Base-by-base conservation (phyloP, 2,797 vertebrate species). In the Macroramphosus scolopax region DNA sequence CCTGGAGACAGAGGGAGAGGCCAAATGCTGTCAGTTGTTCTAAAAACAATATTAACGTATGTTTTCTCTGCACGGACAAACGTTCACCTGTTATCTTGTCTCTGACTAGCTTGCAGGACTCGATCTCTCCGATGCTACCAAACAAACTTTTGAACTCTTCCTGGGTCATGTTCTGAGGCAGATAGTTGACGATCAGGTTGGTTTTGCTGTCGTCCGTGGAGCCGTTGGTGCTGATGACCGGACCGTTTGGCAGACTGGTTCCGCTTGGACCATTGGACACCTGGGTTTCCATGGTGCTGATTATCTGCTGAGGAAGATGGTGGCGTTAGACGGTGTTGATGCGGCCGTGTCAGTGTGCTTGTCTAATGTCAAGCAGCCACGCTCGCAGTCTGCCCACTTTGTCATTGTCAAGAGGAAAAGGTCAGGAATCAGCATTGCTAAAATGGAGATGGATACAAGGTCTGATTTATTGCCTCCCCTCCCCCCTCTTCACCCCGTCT, bases 201-300 rank as follows among this genome's bases (percentile, higher is more conserved):
- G 95, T 98, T 88, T 97, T 97, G 90, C 94, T 96, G 89, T 97
- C 95, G 0, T 97, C 95, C 1, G 92, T 92, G 48, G 93, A 90
- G 17, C 90, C 79, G 0, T 94, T 92, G 64, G 92, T 93, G 52
- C 91, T 94, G 26, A 94, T 92, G 77, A 94, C 91, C 15, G 91
- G 91, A 80, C 95, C 94, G 0, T 95, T 96, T 54, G 94, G 92
- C 84, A 96, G 82, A 81, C 88, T 84, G 83, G 90, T 93, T 91
- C 91, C 83, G 59, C 92, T 93, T 57, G 94, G 92, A 84, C 93
- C 89, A 58, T 96, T 93, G 88, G 94, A 94, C 90, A 95, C 94
- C 91, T 98, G 95, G 83, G 95, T 94, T 92, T 98, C 95, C 95
- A 96, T 96, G 87, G 95, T 94, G 93, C 95, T 96, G 88, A 98